These are phyloP conservation scores for Ceyx margarethae DNA, from an alignment of 2,113 vertebrate genomes.

Conservation along the genomic window DNA sequence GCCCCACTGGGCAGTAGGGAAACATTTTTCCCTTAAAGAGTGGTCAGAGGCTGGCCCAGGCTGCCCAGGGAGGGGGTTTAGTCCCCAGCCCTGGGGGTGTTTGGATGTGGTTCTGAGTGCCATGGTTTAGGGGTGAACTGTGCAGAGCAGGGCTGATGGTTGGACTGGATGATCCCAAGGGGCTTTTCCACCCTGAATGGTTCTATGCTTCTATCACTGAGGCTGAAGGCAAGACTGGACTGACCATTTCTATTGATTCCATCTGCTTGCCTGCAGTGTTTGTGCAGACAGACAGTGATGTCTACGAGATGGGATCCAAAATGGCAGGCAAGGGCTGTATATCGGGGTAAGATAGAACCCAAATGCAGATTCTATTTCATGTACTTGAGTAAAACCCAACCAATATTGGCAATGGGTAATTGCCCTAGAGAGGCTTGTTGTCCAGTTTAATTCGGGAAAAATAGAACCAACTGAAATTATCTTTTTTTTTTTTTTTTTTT, in stretches of 20 bases:
- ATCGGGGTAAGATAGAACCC: not conserved
- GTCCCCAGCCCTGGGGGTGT: too few relatives aligned
- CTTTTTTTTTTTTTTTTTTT: not conserved
- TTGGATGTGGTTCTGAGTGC: too few relatives aligned
- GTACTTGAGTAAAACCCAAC: not conserved
- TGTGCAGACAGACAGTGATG: not conserved
- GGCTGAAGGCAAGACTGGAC: not conserved
- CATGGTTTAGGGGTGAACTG: too few relatives aligned
- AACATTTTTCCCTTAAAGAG: too few relatives aligned
- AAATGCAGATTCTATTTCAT: not conserved
- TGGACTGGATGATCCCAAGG: too few relatives aligned
- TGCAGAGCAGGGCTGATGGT: too few relatives aligned
- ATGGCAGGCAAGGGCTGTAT: not conserved
- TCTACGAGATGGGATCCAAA: not conserved
- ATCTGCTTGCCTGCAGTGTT: not conserved
- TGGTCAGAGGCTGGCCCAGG: too few relatives aligned
- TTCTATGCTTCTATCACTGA: not conserved
- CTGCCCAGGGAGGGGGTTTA: too few relatives aligned
- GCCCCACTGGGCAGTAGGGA: too few relatives aligned
- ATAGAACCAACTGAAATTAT: not conserved
- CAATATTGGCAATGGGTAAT: not conserved
- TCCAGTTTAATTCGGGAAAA: not conserved
- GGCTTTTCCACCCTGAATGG: too few relatives aligned
- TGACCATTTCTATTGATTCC: not conserved
- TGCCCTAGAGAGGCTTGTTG: not conserved